Evolutionary conservation across 2,888 invertebrate species (phyloP).

Genomic region (Lasioglossum oenotherae): DNA sequence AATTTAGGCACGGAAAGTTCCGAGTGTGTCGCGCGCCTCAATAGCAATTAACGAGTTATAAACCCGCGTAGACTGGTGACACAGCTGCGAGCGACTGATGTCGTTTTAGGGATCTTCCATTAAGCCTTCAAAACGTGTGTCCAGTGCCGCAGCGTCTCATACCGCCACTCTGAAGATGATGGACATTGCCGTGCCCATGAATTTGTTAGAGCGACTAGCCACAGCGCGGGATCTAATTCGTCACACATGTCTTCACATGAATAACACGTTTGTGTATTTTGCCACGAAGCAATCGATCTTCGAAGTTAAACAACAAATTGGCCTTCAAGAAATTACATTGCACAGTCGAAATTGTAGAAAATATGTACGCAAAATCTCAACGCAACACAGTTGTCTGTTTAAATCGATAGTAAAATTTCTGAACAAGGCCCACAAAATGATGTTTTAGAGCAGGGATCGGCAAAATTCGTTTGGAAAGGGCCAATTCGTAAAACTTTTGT

Average conservation of each 20-base stretch:
- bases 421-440: not conserved
- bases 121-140: conserved; percentile 6
- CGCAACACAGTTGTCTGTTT: too few relatives aligned
- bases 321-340: not conserved
- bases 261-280: not conserved
- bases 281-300: not conserved
- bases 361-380: not conserved
- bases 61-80: not conserved
- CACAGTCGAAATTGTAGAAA: not conserved
- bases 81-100: not conserved
- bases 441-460: not conserved
- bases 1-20: not conserved
- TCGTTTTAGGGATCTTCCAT: not conserved
- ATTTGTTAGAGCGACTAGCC: not conserved
- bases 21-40: not conserved
- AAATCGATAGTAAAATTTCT: not conserved
- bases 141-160: not conserved
- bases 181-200: not conserved
- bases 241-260: not conserved
- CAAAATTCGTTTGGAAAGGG: too few relatives aligned
- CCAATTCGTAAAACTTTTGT: too few relatives aligned
- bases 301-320: not conserved
- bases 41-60: not conserved
- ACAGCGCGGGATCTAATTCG: not conserved
- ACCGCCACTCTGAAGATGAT: not conserved